phyloP scores from a whole-genome alignment of 1,140 invertebrate species.

The Dolichoris vasculosae region DNA sequence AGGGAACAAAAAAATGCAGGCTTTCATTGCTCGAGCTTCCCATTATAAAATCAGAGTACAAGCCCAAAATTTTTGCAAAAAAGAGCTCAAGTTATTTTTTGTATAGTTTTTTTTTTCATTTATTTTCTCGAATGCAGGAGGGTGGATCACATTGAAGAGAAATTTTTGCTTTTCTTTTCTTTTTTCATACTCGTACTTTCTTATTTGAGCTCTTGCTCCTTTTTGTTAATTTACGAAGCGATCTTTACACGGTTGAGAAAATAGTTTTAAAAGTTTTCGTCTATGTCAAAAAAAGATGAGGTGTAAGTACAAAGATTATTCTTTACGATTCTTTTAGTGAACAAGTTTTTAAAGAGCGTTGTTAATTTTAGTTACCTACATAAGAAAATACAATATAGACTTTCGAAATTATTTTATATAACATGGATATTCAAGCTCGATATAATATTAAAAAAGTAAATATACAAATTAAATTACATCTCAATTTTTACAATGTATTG shows the following conservation, averaged over 20 bases:
- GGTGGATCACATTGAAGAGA: neutral
- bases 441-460: too few relatives aligned
- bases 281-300: neutral
- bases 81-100: neutral
- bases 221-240: slow-evolving; percentile 11
- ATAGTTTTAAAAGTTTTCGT: slow-evolving; percentile 29
- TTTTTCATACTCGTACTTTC: neutral
- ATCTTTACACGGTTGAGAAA: slow-evolving; percentile 4
- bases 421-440: too few relatives aligned
- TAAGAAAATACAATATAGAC: neutral
- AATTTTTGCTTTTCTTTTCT: neutral
- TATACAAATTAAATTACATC: too few relatives aligned
- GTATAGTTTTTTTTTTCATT: neutral
- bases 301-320: neutral
- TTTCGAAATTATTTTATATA: neutral
- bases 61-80: slow-evolving; percentile 8
- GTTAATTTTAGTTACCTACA: neutral
- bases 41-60: neutral
- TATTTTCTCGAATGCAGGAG: neutral
- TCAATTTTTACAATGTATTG: too few relatives aligned
- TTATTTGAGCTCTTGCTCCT: neutral
- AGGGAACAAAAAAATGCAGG: neutral
- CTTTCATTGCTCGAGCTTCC: neutral
- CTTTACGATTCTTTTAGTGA: neutral
- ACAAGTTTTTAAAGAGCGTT: neutral